A percentile compares a stretch with the other conserved stretches of the same genome.
Evolutionary conservation across 2,113 vertebrate genomes (phyloP).

Genomic region (Labrus mixtus): DNA sequence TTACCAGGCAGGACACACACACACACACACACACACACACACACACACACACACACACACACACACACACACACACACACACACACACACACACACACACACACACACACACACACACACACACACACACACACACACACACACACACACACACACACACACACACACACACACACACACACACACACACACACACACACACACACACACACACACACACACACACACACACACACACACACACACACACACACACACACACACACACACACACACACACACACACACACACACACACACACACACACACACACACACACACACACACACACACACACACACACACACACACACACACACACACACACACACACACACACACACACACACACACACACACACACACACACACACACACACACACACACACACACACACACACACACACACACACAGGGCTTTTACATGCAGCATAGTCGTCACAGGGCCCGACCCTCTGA

Average conservation of each 20-base stretch:
- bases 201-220: conserved; percentile 45
- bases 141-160: conserved; percentile 47
- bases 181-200: conserved; percentile 52
- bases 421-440: conserved; percentile 47
- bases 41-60: conserved; percentile 46
- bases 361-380: conserved; percentile 52
- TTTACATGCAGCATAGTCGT: conserved; percentile 57
- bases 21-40: conserved; percentile 52
- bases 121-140: conserved; percentile 47
- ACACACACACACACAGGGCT: conserved; percentile 45
- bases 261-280: conserved; percentile 52
- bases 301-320: conserved; percentile 43
- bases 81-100: conserved; percentile 48
- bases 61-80: conserved; percentile 47
- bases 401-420: conserved; percentile 48
- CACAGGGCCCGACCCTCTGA: conserved; percentile 64
- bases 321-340: conserved; percentile 48
- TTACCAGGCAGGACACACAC: conserved; percentile 34
- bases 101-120: conserved; percentile 48
- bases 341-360: conserved; percentile 44
- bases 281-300: conserved; percentile 46
- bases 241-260: conserved; percentile 44
- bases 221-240: conserved; percentile 46
- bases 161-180: conserved; percentile 46
- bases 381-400: conserved; percentile 52